Conservation (phyloP, 2,797 vertebrate species). For the Triplophysa yarkandensis region DNA sequence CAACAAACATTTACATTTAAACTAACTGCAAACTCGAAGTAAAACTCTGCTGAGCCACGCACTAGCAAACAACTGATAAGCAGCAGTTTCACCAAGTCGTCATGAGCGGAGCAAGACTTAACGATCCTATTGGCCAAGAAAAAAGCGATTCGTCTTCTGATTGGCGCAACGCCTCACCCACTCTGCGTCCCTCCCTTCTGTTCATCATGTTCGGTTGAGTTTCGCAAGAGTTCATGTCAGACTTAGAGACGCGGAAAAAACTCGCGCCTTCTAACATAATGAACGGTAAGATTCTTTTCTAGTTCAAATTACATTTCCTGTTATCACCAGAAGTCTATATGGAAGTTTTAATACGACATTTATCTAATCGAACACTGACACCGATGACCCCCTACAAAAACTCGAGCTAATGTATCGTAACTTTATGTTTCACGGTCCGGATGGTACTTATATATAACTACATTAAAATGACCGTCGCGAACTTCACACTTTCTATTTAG, state of each 20-base stretch:
- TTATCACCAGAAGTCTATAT: too few species aligned
- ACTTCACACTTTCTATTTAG: background rate
- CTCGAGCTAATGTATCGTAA: background rate
- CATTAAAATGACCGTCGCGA: background rate
- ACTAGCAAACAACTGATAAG: too few species aligned
- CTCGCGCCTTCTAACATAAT: constrained; percentile 81
- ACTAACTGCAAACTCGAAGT: too few species aligned
- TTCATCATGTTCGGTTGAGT: constrained; percentile 77
- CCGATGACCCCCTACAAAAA: background rate
- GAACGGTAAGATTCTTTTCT: constrained; percentile 82
- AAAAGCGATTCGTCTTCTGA: background rate
- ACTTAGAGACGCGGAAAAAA: constrained; percentile 77
- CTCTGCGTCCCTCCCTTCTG: constrained; percentile 13
- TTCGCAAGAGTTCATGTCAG: constrained; percentile 80
- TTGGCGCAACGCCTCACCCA: constrained; percentile 18
- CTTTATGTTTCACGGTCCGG: background rate
- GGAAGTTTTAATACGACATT: background rate
- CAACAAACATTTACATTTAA: too few species aligned
- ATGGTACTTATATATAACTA: background rate
- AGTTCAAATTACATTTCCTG: constrained; percentile 17
- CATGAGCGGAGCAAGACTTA: background rate
- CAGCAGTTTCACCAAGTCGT: background rate
- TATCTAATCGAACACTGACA: constrained; percentile 1
- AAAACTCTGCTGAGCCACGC: too few species aligned
- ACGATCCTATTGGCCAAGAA: constrained; percentile 29